These are phyloP conservation scores for Nesoenas mayeri DNA, from an alignment of 2,113 vertebrate genomes.

Conservation along the genomic window DNA sequence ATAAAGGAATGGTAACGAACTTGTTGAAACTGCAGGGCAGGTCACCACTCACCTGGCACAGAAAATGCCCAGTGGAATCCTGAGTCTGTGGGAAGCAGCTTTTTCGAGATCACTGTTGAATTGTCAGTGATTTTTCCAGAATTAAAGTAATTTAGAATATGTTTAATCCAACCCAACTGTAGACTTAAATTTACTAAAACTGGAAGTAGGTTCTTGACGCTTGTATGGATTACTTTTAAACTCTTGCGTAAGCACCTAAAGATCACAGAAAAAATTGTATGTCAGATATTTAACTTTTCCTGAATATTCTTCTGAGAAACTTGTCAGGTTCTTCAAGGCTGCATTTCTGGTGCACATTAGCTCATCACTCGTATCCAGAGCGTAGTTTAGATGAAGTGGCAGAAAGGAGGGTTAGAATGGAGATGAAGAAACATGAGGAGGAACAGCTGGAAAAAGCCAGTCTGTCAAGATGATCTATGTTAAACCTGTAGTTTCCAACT, in stretches of 20 bases:
- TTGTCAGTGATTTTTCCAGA: neutral
- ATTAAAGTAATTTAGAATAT: neutral
- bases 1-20: neutral
- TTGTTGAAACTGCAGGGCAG: neutral
- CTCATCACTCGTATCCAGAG: neutral
- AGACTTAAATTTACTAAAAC: neutral
- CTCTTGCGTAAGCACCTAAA: neutral
- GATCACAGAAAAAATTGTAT: neutral
- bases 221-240: neutral
- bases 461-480: neutral
- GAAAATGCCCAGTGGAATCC: neutral
- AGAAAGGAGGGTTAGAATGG: neutral
- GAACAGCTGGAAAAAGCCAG: slow-evolving; percentile 10
- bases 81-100: neutral
- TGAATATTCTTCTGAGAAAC: neutral
- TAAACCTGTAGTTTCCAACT: neutral
- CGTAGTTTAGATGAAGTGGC: neutral
- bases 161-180: neutral
- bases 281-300: neutral
- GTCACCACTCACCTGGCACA: neutral
- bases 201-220: neutral
- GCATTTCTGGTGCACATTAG: neutral
- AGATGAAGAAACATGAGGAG: neutral
- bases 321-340: neutral
- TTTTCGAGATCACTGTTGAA: neutral